Base-by-base conservation (phyloP, 2,797 vertebrate genomes). In the Arrhamphus sclerolepis region DNA sequence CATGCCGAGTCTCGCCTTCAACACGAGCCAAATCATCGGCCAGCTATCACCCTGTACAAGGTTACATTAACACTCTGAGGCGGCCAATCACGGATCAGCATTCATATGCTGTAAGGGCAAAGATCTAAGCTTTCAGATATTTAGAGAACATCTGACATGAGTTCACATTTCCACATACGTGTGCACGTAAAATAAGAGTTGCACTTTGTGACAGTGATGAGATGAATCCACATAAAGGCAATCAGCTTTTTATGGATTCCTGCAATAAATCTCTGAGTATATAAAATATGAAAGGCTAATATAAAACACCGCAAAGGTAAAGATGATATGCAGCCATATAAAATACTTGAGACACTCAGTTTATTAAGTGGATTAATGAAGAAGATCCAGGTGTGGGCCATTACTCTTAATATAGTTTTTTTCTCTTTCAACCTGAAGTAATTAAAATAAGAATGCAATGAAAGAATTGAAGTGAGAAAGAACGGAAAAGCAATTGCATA, bases 11-110 rank as follows among this genome's bases (percentile, higher is more conserved):
- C 22, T 66, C 31, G 41, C 72, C 75, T 73, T 60, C 75, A 66
- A 46, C 61, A 62, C 0, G n/a, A 72, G 78, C 72, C 82, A 77
- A 81, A 66, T 70, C 55, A 73, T 77, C 72, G 58, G 50, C 71
- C 64, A 22, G 65, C 72, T 66, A 57, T 80, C 76, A 31, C 64
- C 73, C 55, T 46, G 76, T 46, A 70, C 77, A 81, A 81, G 77
- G 78, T 84, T 64, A 77, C 55, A 72, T 86, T 75, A 67, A 72
- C 85, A 68, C 81, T 62, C 46, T 0, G 28, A 68, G 58, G 56
- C 56, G 0, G 52, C 62, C 62, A 56, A 54, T 75, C 70, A n/a
- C 66, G 62, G 2, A 38, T 24, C 2, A 44, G 61, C 38, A 62
- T 7, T 46, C 41, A 41, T 5, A 28, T 43, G 24, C 60, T 22